Base-by-base conservation (phyloP, 2,888 invertebrate species). In the Eudemis profundana region DNA sequence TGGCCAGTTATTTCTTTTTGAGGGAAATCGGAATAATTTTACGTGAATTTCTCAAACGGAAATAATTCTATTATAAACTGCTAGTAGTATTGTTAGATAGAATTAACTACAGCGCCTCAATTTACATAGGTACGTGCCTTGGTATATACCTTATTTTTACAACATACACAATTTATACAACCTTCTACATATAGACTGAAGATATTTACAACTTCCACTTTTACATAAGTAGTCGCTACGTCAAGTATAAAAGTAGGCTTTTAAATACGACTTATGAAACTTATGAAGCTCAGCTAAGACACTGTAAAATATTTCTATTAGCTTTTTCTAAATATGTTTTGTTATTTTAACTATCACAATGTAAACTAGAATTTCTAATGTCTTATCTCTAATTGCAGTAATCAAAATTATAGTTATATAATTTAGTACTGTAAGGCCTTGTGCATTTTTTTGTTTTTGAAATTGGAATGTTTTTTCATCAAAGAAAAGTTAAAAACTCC, bases 41-140 rank as follows among this genome's bases (percentile, higher is more conserved):
- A n/a, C n/a, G n/a, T n/a, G n/a, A n/a, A n/a, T n/a, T n/a, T n/a
- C n/a, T n/a, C n/a, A n/a, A n/a, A n/a, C n/a, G n/a, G n/a, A n/a
- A n/a, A n/a, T n/a, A 3, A 23, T 23, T 33, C 10, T 33, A 33
- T 10, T 0, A 27, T 27, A 5, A 33, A 33, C 33, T 33, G 33
- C 33, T 33, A 8, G 5, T 8, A 33, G 10, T 33, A 8, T 10
- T 33, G 8, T 33, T 33, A 5, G 7, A 27, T 40, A 54, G n/a
- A 56, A 15, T 42, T 21, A 5, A n/a, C n/a, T 27, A n/a, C 29
- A n/a, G n/a, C 17, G 56, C 19, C 56, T 56, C 56, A n/a, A 56
- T 44, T 29, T 44, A 33, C 8, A 33, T 33, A 33, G n/a, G 8
- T 33, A n/a, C 29, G 56, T 56, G 56, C 56, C 56, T 56, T 54